Percentiles rank a stretch among this genome's conserved stretches.
Evolutionary conservation across 2,113 vertebrate species (phyloP).

Genomic region (Cygnus buccinator): DNA sequence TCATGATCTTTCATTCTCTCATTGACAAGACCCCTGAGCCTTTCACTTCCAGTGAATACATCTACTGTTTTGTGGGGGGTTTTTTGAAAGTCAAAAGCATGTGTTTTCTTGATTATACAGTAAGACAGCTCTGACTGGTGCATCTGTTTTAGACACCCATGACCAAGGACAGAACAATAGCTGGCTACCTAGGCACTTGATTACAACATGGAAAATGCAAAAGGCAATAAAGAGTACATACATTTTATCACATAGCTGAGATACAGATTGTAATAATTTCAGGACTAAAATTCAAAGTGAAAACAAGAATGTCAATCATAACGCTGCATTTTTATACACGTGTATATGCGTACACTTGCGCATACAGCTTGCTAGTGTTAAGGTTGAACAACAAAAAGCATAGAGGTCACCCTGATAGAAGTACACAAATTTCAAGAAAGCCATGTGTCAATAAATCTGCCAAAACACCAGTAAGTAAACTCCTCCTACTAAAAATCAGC

Average conservation of each 20-base stretch:
- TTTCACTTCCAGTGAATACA: not conserved
- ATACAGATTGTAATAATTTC: not conserved
- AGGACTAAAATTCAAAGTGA: not conserved
- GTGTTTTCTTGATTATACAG: not conserved
- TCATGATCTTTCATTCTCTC: constrained; percentile 24
- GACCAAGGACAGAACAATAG: not conserved
- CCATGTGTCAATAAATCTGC: not conserved
- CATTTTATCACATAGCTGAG: not conserved
- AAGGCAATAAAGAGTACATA: accelerated
- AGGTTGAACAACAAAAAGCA: not conserved
- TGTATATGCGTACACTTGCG: no score
- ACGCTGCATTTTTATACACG: not conserved
- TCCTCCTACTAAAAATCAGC: not conserved
- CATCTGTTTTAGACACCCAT: not conserved
- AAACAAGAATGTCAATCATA: not conserved
- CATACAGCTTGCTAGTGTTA: not conserved
- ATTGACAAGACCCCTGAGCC: constrained; percentile 31
- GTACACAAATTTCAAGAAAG: not conserved
- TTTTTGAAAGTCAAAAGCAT: not conserved
- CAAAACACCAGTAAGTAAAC: not conserved
- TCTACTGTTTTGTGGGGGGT: not conserved
- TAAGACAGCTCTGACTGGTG: not conserved
- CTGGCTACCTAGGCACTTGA: not conserved
- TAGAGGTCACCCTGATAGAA: not conserved
- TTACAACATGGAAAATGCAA: not conserved